Evolutionary conservation across 1,140 invertebrate genomes (phyloP), one percentile per base, ranked within the genome.

Genomic region (Pectinophora gossypiella): DNA sequence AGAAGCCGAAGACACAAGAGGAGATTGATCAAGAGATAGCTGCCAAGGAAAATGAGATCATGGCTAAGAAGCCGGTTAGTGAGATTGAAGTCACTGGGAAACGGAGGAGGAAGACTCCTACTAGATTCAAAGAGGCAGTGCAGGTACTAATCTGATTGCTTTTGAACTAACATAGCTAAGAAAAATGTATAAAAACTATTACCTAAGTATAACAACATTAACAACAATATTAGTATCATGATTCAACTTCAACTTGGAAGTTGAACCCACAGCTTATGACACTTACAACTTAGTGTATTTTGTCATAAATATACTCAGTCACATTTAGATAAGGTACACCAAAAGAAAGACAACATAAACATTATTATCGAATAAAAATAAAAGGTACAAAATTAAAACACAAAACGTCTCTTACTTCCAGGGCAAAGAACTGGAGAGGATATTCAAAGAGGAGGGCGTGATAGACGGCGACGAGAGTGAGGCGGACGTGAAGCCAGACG

Each of bases 341-440:
- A n/a, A n/a, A n/a, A n/a, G n/a, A n/a, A n/a, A n/a, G n/a, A n/a
- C n/a, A n/a, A n/a, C n/a, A n/a, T n/a, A n/a, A n/a, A n/a, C n/a
- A n/a, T n/a, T n/a, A n/a, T n/a, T n/a, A n/a, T n/a, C n/a, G n/a
- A n/a, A n/a, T n/a, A n/a, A n/a, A n/a, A n/a, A n/a, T n/a, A n/a
- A n/a, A n/a, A n/a, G n/a, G n/a, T n/a, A n/a, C n/a, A n/a, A n/a
- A n/a, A n/a, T n/a, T n/a, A n/a, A n/a, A n/a, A n/a, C n/a, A n/a
- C n/a, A n/a, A n/a, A n/a, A n/a, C n/a, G n/a, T n/a, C n/a, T 32
- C 1, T 32, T 32, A 32, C 27, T 69, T 69, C 42, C 54, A 93
- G 89, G 93, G 93, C 0, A 93, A 93, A 81, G 93, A 94, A 84
- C 76, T 94, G 38, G 92, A 94, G 66, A 88, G 90, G 64, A 92